Percentiles rank a stretch among this genome's conserved stretches.
These are phyloP conservation scores for Porites lutea DNA, from an alignment of 64 coral and sea anemone genomes.

Conservation along the genomic window DNA sequence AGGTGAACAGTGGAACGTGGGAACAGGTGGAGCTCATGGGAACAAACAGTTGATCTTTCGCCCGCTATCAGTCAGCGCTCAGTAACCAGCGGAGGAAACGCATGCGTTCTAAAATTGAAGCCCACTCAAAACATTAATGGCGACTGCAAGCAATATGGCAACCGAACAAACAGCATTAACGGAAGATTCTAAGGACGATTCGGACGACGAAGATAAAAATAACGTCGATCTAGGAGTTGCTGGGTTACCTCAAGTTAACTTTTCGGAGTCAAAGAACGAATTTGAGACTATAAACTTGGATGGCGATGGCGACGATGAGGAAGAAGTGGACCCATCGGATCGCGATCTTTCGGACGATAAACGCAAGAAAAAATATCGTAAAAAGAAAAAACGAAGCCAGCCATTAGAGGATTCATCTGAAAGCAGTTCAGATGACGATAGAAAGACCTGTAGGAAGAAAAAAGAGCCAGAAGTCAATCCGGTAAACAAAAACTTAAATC, in stretches of 20 bases:
- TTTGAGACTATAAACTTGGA: slow-evolving; percentile 96
- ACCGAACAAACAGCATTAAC: slow-evolving; percentile 29
- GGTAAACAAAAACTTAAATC: slow-evolving; percentile 56
- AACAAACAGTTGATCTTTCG: too few relatives aligned
- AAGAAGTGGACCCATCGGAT: slow-evolving; percentile 76
- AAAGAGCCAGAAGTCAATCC: slow-evolving; percentile 77
- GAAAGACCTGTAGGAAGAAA: slow-evolving; percentile 53
- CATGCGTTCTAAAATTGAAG: neutral
- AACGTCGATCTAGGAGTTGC: slow-evolving; percentile 82
- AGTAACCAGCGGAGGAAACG: neutral
- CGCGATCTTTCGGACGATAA: slow-evolving; percentile 72
- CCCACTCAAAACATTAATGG: slow-evolving; percentile 71
- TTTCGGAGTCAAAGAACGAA: slow-evolving; percentile 62
- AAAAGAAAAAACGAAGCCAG: slow-evolving; percentile 91
- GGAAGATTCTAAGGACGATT: slow-evolving; percentile 13
- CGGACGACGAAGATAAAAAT: slow-evolving; percentile 86
- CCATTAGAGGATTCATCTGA: slow-evolving; percentile 69
- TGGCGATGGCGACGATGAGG: slow-evolving; percentile 87
- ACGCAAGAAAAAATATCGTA: slow-evolving; percentile 78
- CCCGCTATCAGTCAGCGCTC: neutral
- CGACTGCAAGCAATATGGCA: slow-evolving; percentile 52
- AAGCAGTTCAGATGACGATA: slow-evolving; percentile 94
- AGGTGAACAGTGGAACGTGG: too few relatives aligned
- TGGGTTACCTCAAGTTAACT: slow-evolving; percentile 55
- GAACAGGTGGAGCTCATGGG: too few relatives aligned